Evolutionary conservation across 1,140 invertebrate genomes (phyloP).

Genomic region (Drosophila willistoni): DNA sequence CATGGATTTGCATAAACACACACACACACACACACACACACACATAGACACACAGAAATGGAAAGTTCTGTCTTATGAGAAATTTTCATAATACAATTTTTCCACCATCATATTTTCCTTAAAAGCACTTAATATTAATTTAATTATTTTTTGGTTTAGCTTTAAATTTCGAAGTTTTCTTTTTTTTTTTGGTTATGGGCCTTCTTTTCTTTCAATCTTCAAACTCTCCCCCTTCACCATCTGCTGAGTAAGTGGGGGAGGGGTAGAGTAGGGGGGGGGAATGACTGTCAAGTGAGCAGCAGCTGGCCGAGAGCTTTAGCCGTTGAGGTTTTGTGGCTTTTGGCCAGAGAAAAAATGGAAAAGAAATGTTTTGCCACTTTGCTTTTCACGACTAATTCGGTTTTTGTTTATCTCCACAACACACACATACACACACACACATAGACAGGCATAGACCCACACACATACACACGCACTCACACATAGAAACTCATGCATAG

Average conservation of each 20-base stretch:
- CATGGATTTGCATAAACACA: constrained; percentile 70
- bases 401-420: constrained; percentile 72
- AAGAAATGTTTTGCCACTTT: constrained; percentile 77
- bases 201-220: neutral
- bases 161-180: constrained; percentile 9
- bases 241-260: too few species aligned
- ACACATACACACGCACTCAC: neutral
- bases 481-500: constrained; percentile 14
- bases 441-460: neutral
- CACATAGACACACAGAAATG: too few species aligned
- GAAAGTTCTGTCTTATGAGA: too few species aligned
- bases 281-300: constrained; percentile 54
- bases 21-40: too few species aligned
- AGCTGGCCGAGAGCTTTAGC: constrained; percentile 64
- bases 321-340: constrained; percentile 70
- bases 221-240: neutral
- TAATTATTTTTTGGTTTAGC: constrained; percentile 13
- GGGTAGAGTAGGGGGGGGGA: constrained; percentile 22
- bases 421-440: constrained; percentile 29
- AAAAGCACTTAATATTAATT: constrained; percentile 40
- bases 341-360: constrained; percentile 37
- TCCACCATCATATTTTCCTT: constrained; percentile 10
- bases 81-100: too few species aligned
- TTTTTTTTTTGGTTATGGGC: neutral
- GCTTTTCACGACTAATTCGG: constrained; percentile 75